Conservation (phyloP, 1,140 invertebrate genomes). For the Hycleus phaleratus region DNA sequence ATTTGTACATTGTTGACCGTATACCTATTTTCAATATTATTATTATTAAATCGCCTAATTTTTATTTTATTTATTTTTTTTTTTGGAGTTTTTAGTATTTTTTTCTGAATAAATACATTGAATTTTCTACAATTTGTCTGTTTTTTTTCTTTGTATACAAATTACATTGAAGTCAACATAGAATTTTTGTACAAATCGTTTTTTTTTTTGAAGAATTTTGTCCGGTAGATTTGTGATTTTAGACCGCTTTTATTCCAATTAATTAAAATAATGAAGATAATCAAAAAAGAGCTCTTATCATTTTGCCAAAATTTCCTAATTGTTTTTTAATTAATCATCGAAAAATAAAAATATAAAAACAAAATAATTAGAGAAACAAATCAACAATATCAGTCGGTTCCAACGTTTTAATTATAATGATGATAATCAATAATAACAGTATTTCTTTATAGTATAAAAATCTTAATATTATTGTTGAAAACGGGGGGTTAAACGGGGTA, state of each 20-base stretch:
- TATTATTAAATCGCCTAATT: slow-evolving; percentile 20
- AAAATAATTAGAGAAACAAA: neutral
- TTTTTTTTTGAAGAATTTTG: slow-evolving; percentile 1
- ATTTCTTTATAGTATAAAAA: too few relatives aligned
- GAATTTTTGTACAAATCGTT: slow-evolving; percentile 30
- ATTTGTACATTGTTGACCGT: slow-evolving; percentile 40
- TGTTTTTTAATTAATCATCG: too few relatives aligned
- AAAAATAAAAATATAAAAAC: too few relatives aligned
- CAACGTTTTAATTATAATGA: slow-evolving; percentile 15
- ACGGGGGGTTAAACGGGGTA: too few relatives aligned
- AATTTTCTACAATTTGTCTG: slow-evolving; percentile 11
- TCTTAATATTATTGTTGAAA: too few relatives aligned
- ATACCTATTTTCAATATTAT: slow-evolving; percentile 33
- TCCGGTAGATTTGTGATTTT: slow-evolving; percentile 16
- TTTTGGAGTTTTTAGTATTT: slow-evolving; percentile 7
- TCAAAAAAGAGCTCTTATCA: neutral
- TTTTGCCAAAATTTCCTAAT: too few relatives aligned
- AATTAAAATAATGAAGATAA: slow-evolving; percentile 4
- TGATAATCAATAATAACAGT: too few relatives aligned
- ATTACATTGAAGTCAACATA: slow-evolving; percentile 33
- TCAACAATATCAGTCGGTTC: slow-evolving; percentile 24
- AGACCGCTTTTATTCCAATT: slow-evolving; percentile 24
- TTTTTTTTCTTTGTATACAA: slow-evolving; percentile 19
- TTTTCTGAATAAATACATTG: slow-evolving; percentile 14
- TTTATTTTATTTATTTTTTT: too few relatives aligned